These are phyloP conservation scores for Ramphastos sulfuratus DNA, from an alignment of 2,113 vertebrate genomes.

Conservation along the genomic window DNA sequence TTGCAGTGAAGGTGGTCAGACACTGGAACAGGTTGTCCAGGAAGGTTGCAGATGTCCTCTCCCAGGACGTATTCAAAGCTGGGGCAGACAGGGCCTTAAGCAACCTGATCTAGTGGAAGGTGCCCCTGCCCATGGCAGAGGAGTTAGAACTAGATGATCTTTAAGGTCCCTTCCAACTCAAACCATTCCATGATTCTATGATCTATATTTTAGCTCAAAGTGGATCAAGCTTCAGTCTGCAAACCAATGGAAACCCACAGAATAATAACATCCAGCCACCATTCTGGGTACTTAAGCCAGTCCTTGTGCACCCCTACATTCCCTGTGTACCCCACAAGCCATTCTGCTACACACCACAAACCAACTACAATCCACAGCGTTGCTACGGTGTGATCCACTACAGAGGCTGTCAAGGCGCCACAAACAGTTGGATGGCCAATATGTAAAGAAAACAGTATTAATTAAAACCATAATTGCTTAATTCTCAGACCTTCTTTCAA, in stretches of 20 bases:
- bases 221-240: neutral
- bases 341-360: neutral
- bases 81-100: too few relatives aligned
- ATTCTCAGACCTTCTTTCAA: neutral
- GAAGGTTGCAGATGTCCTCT: too few relatives aligned
- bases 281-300: neutral
- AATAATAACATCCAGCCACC: neutral
- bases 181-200: too few relatives aligned
- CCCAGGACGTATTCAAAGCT: too few relatives aligned
- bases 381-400: neutral
- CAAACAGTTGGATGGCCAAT: neutral
- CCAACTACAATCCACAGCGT: neutral
- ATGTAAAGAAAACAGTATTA: neutral
- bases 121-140: too few relatives aligned
- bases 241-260: neutral
- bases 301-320: too few relatives aligned
- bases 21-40: too few relatives aligned
- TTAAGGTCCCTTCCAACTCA: too few relatives aligned
- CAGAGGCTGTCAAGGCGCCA: neutral
- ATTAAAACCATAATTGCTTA: neutral
- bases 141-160: too few relatives aligned
- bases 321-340: neutral
- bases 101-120: too few relatives aligned
- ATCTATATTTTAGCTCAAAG: neutral
- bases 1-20: too few relatives aligned